Conservation (phyloP, 92 coral and sea anemone genomes). For the Metridium senile region DNA sequence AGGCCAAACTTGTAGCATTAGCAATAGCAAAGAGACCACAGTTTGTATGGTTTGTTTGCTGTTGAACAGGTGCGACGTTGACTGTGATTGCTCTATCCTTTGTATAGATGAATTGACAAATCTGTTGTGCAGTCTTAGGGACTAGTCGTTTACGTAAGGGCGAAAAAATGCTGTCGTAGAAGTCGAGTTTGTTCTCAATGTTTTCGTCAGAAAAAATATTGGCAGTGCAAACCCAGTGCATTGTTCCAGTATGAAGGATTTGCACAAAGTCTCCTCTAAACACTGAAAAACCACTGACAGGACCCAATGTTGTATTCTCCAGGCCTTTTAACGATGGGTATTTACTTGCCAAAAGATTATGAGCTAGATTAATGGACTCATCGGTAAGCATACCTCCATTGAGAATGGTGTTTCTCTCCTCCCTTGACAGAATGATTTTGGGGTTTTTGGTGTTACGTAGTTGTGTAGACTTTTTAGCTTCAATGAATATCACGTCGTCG, state of each 20-base stretch:
- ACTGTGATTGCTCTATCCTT: background rate
- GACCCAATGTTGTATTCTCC: constrained; percentile 57
- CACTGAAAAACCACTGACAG: constrained; percentile 37
- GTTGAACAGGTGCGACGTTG: constrained; percentile 25
- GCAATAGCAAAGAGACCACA: constrained; percentile 52
- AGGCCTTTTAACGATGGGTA: constrained; percentile 47
- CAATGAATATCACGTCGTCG: background rate
- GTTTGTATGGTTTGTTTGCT: constrained; percentile 32
- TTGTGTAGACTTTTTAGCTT: background rate
- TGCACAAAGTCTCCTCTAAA: constrained; percentile 61
- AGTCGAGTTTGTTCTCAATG: constrained; percentile 23
- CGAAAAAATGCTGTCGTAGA: constrained; percentile 46
- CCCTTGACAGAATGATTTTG: background rate
- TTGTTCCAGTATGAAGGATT: constrained; percentile 49
- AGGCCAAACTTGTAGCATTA: constrained; percentile 28
- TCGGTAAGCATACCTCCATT: constrained; percentile 32
- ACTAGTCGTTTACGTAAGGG: background rate
- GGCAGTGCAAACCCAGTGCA: constrained; percentile 68
- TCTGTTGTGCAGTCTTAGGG: background rate
- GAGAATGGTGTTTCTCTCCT: background rate
- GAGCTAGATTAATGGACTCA: background rate
- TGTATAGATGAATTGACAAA: background rate
- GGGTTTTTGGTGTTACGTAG: background rate
- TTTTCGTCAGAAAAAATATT: constrained; percentile 37
- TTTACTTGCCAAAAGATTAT: constrained; percentile 24